Evolutionary conservation across 2,797 vertebrate species (phyloP).

Genomic region (Tadarida brasiliensis): DNA sequence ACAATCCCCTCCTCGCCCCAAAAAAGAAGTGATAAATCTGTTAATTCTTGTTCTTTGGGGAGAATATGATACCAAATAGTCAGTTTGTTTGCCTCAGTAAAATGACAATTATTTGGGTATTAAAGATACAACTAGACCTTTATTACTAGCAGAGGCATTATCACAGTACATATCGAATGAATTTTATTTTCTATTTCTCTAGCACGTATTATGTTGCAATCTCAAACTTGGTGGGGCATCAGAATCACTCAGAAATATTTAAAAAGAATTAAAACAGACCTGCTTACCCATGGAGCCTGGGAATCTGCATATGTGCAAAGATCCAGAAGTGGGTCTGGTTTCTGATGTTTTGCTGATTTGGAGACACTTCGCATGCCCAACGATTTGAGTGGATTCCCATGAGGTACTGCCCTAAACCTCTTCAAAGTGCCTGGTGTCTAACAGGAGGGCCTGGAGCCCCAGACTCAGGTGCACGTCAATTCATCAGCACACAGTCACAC

Average conservation of each 20-base stretch:
- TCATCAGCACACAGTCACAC: not conserved
- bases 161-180: not conserved
- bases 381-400: not conserved
- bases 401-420: not conserved
- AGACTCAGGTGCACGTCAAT: not conserved
- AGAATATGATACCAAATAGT: not conserved
- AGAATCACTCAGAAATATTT: slow-evolving; percentile 20
- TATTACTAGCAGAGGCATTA: not conserved
- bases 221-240: not conserved
- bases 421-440: not conserved
- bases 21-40: not conserved
- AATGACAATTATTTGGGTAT: not conserved
- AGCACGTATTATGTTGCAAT: not conserved
- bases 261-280: not conserved
- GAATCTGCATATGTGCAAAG: not conserved
- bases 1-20: not conserved
- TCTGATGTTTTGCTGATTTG: not conserved
- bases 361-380: not conserved
- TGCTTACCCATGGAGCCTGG: not conserved
- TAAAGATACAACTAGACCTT: not conserved
- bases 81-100: not conserved
- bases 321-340: not conserved
- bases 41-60: not conserved
- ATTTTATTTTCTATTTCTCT: slow-evolving; percentile 3
- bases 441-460: not conserved